Evolutionary conservation across 2,797 vertebrate species (phyloP).

Genomic region (Rhinoraja longicauda): DNA sequence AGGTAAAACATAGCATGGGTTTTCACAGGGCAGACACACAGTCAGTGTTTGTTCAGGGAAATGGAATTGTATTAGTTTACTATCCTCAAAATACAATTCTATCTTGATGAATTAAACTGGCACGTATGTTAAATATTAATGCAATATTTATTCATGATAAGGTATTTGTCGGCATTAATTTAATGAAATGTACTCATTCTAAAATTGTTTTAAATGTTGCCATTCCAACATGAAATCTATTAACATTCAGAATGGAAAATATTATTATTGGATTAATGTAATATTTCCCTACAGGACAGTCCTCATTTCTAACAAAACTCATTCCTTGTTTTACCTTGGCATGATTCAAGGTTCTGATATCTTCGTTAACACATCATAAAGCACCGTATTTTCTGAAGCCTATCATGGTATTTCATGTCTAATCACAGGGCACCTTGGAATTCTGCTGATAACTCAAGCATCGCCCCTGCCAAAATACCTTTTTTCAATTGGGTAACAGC

Average conservation of each 20-base stretch:
- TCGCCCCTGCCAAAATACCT: background rate
- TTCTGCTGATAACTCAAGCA: constrained; percentile 20
- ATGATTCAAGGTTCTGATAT: background rate
- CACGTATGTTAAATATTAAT: background rate
- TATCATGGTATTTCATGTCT: background rate
- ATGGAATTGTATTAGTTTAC: background rate
- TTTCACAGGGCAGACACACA: background rate
- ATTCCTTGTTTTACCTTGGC: constrained; percentile 9
- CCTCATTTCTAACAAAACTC: background rate
- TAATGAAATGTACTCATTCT: background rate
- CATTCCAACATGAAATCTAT: background rate
- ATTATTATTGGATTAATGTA: background rate
- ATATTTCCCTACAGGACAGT: background rate
- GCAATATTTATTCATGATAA: background rate
- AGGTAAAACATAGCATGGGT: constrained; percentile 15
- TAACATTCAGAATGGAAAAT: background rate
- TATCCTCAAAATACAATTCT: background rate
- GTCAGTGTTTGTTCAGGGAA: background rate
- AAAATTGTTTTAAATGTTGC: background rate
- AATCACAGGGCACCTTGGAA: background rate
- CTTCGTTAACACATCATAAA: background rate
- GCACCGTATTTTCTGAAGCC: background rate
- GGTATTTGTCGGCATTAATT: background rate
- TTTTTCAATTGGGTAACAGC: background rate
- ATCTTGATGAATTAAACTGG: background rate